phyloP scores from a whole-genome alignment of 2,888 invertebrate genomes.

The Cheilosia soror region DNA sequence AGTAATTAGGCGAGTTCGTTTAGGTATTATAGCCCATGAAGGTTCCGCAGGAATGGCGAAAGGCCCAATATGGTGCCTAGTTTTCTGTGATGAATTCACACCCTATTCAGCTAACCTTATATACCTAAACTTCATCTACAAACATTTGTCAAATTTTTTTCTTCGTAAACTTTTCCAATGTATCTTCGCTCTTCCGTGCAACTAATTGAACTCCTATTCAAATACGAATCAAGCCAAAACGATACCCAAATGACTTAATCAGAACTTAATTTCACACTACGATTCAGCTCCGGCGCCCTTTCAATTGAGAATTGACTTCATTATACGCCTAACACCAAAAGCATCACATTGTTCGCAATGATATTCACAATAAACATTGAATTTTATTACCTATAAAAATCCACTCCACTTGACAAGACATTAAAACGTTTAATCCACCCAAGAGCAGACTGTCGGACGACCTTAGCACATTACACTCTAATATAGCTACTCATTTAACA shows the following conservation, averaged over 20 bases:
- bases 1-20: too few species aligned
- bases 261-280: conserved; percentile 35
- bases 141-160: too few species aligned
- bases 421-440: conserved; percentile 53
- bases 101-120: too few species aligned
- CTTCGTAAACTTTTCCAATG: too few species aligned
- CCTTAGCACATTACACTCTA: conserved; percentile 50
- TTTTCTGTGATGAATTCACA: too few species aligned
- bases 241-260: conserved; percentile 15
- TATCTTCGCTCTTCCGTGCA: too few species aligned
- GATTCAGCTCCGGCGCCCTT: neutral
- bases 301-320: conserved; percentile 39
- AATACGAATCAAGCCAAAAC: neutral
- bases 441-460: conserved; percentile 38
- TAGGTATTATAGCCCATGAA: too few species aligned
- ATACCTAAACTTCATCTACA: too few species aligned
- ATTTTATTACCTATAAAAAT: conserved; percentile 66
- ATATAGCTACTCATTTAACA: conserved; percentile 56
- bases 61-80: too few species aligned
- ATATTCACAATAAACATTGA: conserved; percentile 64
- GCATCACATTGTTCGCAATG: conserved; percentile 24
- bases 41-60: too few species aligned
- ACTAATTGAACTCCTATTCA: too few species aligned
- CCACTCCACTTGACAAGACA: conserved; percentile 35
- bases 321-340: conserved; percentile 11